Evolutionary conservation across 2,113 vertebrate genomes (phyloP).

Genomic region (Ptyas mucosa): DNA sequence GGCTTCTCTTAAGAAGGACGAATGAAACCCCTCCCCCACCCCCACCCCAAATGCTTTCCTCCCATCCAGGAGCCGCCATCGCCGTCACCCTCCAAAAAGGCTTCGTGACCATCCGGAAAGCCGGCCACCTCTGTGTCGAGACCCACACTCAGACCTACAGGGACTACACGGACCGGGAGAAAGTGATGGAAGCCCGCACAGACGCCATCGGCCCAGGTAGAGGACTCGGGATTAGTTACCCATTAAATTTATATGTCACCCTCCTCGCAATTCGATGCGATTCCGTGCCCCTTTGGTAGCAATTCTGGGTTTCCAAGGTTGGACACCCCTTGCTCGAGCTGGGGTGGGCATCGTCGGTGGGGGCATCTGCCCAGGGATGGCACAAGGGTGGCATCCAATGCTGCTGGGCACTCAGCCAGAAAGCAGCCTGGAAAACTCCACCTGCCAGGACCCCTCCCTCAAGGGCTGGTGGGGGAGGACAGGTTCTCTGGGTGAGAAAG

Average conservation of each 20-base stretch:
- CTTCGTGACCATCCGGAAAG: conserved; percentile 83
- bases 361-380: background rate
- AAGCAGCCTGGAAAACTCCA: background rate
- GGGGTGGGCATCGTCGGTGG: too few relatives aligned
- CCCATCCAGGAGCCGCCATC: conserved; percentile 64
- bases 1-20: background rate
- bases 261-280: background rate
- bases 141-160: conserved; percentile 70
- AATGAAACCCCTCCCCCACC: background rate
- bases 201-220: conserved; percentile 77
- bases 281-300: background rate
- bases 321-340: background rate
- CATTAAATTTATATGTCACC: background rate
- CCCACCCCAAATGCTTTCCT: background rate
- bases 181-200: conserved; percentile 77
- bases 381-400: background rate
- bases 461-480: background rate
- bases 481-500: rapidly evolving
- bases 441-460: background rate
- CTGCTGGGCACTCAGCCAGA: background rate
- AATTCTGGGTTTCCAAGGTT: too few relatives aligned
- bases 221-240: rapidly evolving
- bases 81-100: conserved; percentile 75
- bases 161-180: conserved; percentile 76
- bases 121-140: conserved; percentile 78